Evolutionary conservation across 2,797 vertebrate species (phyloP), one percentile per base, ranked within the genome.

Genomic region (Hafferia zeledoni): DNA sequence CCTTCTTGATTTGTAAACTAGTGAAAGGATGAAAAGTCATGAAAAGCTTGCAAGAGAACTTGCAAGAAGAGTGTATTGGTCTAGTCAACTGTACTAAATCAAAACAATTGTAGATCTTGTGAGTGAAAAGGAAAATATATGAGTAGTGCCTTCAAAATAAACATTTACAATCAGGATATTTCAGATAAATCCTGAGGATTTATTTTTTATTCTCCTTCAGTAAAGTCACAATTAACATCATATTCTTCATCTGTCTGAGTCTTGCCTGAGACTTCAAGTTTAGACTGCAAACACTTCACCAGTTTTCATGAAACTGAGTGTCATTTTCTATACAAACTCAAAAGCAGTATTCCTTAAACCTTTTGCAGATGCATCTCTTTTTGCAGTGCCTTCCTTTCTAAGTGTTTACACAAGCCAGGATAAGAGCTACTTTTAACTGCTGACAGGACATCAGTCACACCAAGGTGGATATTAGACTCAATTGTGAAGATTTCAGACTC

Each of bases 381-480:
- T 52, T 41, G 56, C 3, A 3, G 41, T 81, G 41, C 27, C 60
- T 84, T 69, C 46, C 56, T 68, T 72, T 37, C 44, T 41, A 59
- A 46, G 31, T 55, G n/a, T 94, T 90, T 83, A 93, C 65, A 80
- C 31, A 85, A 85, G 44, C 31, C 37, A 46, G 57, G 49, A 64
- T 79, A 83, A 91, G 78, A 83, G n/a, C 44, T 70, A 35, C 64
- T 83, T 94, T 91, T 84, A 74, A 80, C 56, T 68, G 53, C 52
- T 80, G 68, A 63, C 60, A 83, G 60, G 49, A 37, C 30, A 89
- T 85, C 83, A 37, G 49, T 90, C 88, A 78, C 69, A 76, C 49
- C 39, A 63, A 67, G 43, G 46, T 83, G 57, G 37, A 19, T 53
- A 49, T n/a, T 80, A 52, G 37, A 47, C 33, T 69, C 31, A 46